phyloP scores from a whole-genome alignment of 2,797 vertebrate species.

The Darevskia nairensis region DNA sequence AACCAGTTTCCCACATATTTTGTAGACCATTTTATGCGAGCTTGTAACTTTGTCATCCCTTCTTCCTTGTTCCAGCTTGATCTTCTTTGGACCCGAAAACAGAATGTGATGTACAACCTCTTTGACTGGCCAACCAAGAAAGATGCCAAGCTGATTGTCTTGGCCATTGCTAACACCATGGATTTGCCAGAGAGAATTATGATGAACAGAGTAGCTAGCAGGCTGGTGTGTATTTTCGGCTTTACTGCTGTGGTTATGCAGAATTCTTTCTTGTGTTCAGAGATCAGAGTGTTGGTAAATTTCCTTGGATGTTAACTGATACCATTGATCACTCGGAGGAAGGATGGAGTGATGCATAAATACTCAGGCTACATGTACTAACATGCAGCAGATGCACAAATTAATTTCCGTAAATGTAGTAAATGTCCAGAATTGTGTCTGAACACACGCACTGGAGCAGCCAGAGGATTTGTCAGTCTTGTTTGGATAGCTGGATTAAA shows the following conservation, averaged over 20 bases:
- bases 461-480: neutral
- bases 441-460: neutral
- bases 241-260: conserved; percentile 23
- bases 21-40: neutral
- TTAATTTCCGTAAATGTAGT: too few relatives aligned
- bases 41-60: conserved; percentile 17
- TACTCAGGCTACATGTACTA: too few relatives aligned
- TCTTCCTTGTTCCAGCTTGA: conserved; percentile 83
- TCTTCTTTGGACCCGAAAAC: conserved; percentile 95
- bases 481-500: neutral
- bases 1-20: neutral
- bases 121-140: conserved; percentile 95
- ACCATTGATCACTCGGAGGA: too few relatives aligned
- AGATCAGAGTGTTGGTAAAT: neutral
- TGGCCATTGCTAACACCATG: conserved; percentile 98
- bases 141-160: conserved; percentile 90
- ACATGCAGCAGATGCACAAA: too few relatives aligned
- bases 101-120: conserved; percentile 95
- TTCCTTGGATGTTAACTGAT: neutral
- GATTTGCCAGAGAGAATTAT: conserved; percentile 97
- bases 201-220: conserved; percentile 94
- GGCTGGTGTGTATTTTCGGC: conserved; percentile 84
- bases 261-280: neutral
- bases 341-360: too few relatives aligned
- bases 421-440: too few relatives aligned